Base-by-base conservation (phyloP, 2,888 invertebrate genomes). In the Pseudoips prasinana region DNA sequence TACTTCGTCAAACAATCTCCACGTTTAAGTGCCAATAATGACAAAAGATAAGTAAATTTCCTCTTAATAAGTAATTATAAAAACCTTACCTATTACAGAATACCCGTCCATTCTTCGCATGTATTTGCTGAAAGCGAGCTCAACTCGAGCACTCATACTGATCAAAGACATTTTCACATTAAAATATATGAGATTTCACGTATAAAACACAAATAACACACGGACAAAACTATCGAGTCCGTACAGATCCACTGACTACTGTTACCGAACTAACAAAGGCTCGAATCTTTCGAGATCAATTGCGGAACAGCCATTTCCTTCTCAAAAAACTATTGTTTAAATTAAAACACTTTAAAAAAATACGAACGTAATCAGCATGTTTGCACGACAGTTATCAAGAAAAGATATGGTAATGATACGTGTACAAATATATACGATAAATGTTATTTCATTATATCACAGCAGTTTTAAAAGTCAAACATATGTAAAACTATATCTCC, bases 51-150 rank as follows among this genome's bases (percentile, higher is more conserved):
- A n/a, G n/a, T n/a, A n/a, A n/a, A n/a, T n/a, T n/a, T n/a, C n/a
- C n/a, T n/a, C n/a, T n/a, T n/a, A n/a, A n/a, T n/a, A n/a, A n/a
- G n/a, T n/a, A n/a, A n/a, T n/a, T n/a, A n/a, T n/a, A n/a, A n/a
- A n/a, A n/a, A 36, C 17, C 47, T 66, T 71, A 86, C 86, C 85
- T 34, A 86, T 58, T 9, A 75, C 65, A 0, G 61, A 66, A 24
- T 86, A 86, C 46, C 86, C 86, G 11, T 79, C 62, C 55, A 75
- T 57, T 40, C 64, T 74, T 46, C 73, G 68, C 52, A 69, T 64
- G 7, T 65, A 58, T 39, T 75, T 81, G 19, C 73, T 72, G 3
- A 84, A 35, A 1, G 64, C 54, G 19, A 72, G 48, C 29, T 78
- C 81, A 8, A 84, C 39, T 0, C 29, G 53, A 0, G 63, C 48